phyloP scores from a whole-genome alignment of 2,113 vertebrate species.

The Charadrius vociferus region DNA sequence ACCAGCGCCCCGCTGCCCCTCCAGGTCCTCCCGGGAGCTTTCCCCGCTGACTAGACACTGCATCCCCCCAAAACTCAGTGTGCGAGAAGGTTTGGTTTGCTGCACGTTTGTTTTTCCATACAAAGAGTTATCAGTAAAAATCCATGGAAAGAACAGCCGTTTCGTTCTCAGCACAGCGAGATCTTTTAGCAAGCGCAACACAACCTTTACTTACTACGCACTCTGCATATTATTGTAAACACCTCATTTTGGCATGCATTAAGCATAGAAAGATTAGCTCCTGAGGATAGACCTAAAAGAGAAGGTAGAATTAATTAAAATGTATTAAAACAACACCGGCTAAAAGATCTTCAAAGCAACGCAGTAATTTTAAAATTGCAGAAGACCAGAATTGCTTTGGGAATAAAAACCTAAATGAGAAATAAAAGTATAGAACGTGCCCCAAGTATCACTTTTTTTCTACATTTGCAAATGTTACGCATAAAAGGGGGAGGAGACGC shows the following conservation, averaged over 20 bases:
- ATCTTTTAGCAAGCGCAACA: neutral
- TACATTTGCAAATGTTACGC: neutral
- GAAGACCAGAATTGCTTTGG: neutral
- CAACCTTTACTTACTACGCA: neutral
- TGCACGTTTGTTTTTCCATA: neutral
- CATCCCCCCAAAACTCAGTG: neutral
- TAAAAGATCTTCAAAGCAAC: neutral
- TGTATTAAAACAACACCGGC: neutral
- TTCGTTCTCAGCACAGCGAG: neutral
- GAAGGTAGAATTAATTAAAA: neutral
- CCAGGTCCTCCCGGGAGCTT: neutral
- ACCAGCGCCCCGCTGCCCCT: neutral
- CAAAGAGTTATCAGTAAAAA: neutral
- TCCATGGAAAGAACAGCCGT: rapidly evolving
- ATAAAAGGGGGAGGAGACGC: neutral
- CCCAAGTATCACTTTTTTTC: neutral
- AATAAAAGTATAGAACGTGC: neutral
- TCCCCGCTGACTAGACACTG: rapidly evolving
- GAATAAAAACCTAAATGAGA: neutral
- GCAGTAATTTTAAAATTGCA: neutral
- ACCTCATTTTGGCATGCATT: neutral
- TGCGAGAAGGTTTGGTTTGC: neutral
- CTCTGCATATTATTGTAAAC: neutral
- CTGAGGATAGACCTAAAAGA: neutral
- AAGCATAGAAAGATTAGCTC: neutral